Base-by-base conservation (phyloP, 1,140 invertebrate species). In the Lethrus apterus region DNA sequence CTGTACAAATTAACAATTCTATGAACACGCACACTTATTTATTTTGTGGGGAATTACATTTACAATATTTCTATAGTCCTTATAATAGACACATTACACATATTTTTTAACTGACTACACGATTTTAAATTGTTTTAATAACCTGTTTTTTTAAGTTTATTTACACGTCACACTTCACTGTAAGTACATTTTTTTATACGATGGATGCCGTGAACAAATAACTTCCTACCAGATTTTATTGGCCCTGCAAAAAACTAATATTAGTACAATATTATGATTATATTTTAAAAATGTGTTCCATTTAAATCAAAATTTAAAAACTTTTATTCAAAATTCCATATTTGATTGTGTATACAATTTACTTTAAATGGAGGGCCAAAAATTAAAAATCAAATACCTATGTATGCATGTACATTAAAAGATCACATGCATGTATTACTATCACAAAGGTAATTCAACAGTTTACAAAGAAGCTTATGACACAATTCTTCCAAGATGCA, bases 131-230 rank as follows among this genome's bases (percentile, higher is more conserved):
- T 21, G 24, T 13, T 38, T 8, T 23, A 11, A 21, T n/a, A 13
- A 23, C 5, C 20, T 21, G 24, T 5, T 21, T 18, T 19, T 23
- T 21, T 11, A 38, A 1, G 14, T 38, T 38, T 38, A 38, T 38
- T 21, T 38, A 38, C 35, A 38, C 34, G 21, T 18, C 18, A 38
- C 35, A 38, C 35, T 19, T 38, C 35, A 38, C 35, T 38, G 35
- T 38, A 38, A 38, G 35, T 38, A 38, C 35, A 38, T n/a, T n/a
- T n/a, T n/a, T 18, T 38, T 21, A 38, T 18, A 38, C 10, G 24
- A 38, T 38, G 35, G 24, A 21, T 38, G 35, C 35, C 24, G 20
- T 21, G 20, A 38, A 21, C 20, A 18, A 38, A 38, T 38, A 21
- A 13, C 24, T 21, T 38, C 35, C 35, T 38, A n/a, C 35, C 19